Conservation (phyloP, 2,888 invertebrate genomes). For the Neoitamus cyanurus region DNA sequence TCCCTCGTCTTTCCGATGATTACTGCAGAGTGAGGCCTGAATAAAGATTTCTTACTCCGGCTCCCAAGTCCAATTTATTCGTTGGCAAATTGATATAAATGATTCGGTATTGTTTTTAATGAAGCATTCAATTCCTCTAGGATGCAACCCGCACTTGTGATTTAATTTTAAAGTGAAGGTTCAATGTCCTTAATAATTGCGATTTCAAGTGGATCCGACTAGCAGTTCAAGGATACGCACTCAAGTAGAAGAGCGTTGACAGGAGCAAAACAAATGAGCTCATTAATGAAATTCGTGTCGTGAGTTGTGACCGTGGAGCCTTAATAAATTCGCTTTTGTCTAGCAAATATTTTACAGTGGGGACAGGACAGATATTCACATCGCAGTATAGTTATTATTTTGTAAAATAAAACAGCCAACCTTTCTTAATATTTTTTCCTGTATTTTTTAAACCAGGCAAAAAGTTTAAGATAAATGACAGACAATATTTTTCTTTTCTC, state of each 20-base stretch:
- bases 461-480: too few relatives aligned
- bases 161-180: background rate
- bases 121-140: background rate
- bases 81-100: background rate
- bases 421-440: too few relatives aligned
- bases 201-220: background rate
- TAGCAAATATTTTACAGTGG: background rate
- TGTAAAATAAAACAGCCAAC: too few relatives aligned
- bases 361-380: too few relatives aligned
- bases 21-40: background rate
- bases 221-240: background rate
- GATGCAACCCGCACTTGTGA: background rate
- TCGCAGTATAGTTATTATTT: too few relatives aligned
- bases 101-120: background rate
- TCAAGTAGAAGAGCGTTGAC: background rate
- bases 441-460: too few relatives aligned
- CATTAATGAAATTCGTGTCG: background rate
- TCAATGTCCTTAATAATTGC: background rate
- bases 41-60: background rate
- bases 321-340: background rate
- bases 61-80: background rate
- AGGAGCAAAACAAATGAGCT: background rate
- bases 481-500: too few relatives aligned
- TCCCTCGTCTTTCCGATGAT: background rate
- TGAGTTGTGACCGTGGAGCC: too few relatives aligned